Evolutionary conservation across 2,797 vertebrate genomes (phyloP).

Genomic region (Poecilia gillii): DNA sequence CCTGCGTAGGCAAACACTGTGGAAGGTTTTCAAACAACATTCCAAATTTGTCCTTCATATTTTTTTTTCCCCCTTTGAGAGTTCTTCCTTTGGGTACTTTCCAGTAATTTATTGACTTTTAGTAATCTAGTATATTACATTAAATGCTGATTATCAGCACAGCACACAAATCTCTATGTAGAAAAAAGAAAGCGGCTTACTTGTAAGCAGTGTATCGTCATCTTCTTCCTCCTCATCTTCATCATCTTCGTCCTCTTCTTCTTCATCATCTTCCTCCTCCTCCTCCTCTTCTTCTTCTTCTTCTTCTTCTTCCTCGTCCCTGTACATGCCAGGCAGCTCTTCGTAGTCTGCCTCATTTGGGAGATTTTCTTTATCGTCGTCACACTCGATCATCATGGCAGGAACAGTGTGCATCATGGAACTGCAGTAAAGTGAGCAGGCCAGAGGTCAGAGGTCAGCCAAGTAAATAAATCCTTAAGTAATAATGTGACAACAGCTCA

Average conservation of each 20-base stretch:
- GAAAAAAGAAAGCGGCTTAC: conserved; percentile 69
- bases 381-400: conserved; percentile 92
- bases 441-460: conserved; percentile 13
- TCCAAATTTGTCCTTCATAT: not conserved
- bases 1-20: not conserved
- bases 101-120: not conserved
- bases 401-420: conserved; percentile 92
- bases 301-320: conserved; percentile 87
- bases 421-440: conserved; percentile 68
- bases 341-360: conserved; percentile 88
- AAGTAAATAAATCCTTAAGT: not conserved
- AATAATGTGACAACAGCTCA: not conserved
- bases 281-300: conserved; percentile 89
- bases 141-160: not conserved
- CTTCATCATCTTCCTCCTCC: conserved; percentile 84
- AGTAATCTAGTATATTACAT: not conserved
- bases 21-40: not conserved
- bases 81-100: not conserved
- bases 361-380: conserved; percentile 97
- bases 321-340: conserved; percentile 87
- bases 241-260: conserved; percentile 55
- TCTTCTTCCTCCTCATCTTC: conserved; percentile 75
- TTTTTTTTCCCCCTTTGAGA: not conserved
- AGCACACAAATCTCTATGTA: not conserved
- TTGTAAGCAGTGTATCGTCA: conserved; percentile 91